A percentile compares a stretch with the other conserved stretches of the same genome.
Conservation (phyloP, 1,140 invertebrate genomes). For the Ganaspis sp. region DNA sequence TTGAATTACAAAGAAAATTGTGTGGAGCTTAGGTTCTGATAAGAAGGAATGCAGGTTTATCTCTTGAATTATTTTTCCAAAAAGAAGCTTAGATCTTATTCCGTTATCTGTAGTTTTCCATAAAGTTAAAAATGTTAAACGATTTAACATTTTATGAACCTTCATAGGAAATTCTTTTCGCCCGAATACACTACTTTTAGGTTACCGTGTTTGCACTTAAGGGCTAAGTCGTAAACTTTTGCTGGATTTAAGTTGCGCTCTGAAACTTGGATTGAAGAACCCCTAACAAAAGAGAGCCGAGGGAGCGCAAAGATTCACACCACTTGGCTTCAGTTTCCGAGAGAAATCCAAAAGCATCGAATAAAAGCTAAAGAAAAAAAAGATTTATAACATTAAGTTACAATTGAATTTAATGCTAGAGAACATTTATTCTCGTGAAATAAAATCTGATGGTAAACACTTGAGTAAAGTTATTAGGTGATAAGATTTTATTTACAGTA, state of each 20-base stretch:
- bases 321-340: constrained; percentile 1
- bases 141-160: not conserved
- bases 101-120: no score
- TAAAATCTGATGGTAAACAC: not conserved
- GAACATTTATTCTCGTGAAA: not conserved
- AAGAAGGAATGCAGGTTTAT: no score
- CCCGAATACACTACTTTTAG: not conserved
- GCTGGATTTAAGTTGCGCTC: not conserved
- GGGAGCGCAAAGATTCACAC: not conserved
- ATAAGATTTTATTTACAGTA: not conserved
- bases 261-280: constrained; percentile 1
- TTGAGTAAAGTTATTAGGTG: not conserved
- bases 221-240: not conserved
- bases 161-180: not conserved
- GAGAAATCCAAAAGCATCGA: constrained; percentile 1
- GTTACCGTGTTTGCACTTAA: not conserved
- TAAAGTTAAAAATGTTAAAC: no score
- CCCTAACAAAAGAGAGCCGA: constrained; percentile 1
- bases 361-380: constrained; percentile 20
- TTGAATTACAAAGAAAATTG: no score
- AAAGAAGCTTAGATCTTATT: no score
- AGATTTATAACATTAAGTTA: constrained; percentile 7
- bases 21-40: no score
- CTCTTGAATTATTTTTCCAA: no score
- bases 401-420: not conserved